Evolutionary conservation across 2,888 invertebrate species (phyloP).

Genomic region (Plebejus argus): DNA sequence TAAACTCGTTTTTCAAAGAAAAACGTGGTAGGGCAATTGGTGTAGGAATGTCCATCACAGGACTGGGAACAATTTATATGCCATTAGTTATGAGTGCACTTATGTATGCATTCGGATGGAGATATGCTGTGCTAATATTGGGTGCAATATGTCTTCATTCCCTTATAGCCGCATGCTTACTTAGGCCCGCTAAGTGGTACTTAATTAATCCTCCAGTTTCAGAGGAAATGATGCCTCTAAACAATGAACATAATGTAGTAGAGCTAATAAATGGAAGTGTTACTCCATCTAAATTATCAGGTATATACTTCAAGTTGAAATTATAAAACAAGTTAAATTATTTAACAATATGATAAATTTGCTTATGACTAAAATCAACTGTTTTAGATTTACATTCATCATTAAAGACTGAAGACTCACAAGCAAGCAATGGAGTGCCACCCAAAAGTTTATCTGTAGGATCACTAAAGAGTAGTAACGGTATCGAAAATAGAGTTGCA

Average conservation of each 20-base stretch:
- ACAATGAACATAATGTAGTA: constrained; percentile 52
- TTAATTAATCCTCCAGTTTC: constrained; percentile 60
- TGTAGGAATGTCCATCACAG: constrained; percentile 83
- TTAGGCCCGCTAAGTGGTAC: constrained; percentile 86
- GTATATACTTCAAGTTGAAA: constrained; percentile 43
- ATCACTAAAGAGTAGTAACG: constrained; percentile 58
- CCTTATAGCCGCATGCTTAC: constrained; percentile 79
- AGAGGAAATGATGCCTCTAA: constrained; percentile 65
- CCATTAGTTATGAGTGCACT: constrained; percentile 82
- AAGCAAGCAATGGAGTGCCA: constrained; percentile 52
- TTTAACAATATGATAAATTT: background rate
- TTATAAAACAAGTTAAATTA: background rate
- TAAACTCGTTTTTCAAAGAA: constrained; percentile 84
- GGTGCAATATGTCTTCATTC: constrained; percentile 83
- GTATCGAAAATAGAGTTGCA: constrained; percentile 63
- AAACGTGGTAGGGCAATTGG: constrained; percentile 83
- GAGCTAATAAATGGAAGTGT: constrained; percentile 62
- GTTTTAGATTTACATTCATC: constrained; percentile 56
- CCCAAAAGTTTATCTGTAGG: constrained; percentile 67
- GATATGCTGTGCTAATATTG: constrained; percentile 83
- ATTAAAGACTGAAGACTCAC: constrained; percentile 49
- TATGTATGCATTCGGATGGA: constrained; percentile 78
- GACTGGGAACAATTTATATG: constrained; percentile 84
- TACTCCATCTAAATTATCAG: constrained; percentile 55
- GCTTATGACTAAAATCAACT: constrained; percentile 24